phyloP scores from a whole-genome alignment of 2,888 invertebrate genomes.

The Ctena decussata region DNA sequence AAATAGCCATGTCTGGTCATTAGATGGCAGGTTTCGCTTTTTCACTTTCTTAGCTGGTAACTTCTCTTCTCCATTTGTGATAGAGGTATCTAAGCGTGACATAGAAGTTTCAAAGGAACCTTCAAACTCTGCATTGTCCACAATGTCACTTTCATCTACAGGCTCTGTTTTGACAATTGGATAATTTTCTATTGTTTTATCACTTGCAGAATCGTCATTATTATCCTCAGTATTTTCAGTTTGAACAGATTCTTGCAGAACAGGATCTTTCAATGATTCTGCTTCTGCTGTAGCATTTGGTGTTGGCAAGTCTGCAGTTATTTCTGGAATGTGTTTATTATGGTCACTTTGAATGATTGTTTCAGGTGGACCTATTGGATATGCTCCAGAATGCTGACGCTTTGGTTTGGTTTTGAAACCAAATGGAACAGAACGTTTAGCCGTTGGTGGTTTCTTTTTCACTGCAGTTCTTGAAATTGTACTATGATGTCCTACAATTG shows the following conservation, averaged over 20 bases:
- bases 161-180: background rate
- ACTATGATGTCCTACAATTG: background rate
- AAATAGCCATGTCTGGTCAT: background rate
- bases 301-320: background rate
- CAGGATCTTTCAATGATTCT: background rate
- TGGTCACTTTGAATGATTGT: background rate
- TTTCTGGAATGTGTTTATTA: background rate
- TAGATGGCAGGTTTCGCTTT: background rate
- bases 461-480: background rate
- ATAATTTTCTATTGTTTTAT: constrained; percentile 2
- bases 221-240: background rate
- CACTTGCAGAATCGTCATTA: constrained; percentile 4
- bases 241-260: background rate
- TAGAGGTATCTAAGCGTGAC: background rate
- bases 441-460: background rate
- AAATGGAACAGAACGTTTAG: background rate
- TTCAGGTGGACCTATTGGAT: background rate
- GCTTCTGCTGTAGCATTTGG: background rate
- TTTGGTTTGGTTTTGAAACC: background rate
- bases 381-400: background rate
- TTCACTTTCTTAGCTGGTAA: background rate
- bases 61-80: background rate
- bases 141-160: background rate
- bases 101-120: background rate
- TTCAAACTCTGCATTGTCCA: background rate